Evolutionary conservation across 2,797 vertebrate genomes (phyloP).

Genomic region (Lycodopsis pacificus): DNA sequence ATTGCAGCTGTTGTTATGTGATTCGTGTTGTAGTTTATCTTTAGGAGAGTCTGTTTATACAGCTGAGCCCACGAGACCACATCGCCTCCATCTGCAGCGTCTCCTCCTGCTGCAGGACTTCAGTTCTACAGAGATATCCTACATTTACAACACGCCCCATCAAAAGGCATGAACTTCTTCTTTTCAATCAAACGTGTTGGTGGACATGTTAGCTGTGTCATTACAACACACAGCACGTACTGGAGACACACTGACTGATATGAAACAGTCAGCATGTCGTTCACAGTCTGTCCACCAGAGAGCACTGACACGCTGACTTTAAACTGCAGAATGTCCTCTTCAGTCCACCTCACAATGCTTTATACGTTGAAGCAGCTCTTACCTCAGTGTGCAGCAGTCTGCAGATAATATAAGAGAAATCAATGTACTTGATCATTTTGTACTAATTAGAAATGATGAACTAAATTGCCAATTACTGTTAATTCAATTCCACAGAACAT

Average conservation of each 20-base stretch:
- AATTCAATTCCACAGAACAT: background rate
- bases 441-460: background rate
- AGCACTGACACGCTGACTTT: background rate
- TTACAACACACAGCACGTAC: background rate
- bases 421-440: background rate
- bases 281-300: background rate
- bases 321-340: background rate
- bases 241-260: background rate
- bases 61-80: background rate
- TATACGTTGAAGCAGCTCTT: background rate
- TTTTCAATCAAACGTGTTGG: background rate
- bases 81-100: background rate
- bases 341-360: background rate
- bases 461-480: background rate
- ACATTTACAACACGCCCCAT: background rate
- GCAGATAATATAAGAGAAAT: background rate
- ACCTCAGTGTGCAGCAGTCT: background rate
- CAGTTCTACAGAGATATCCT: constrained; percentile 1
- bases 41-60: background rate
- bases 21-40: background rate
- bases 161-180: background rate
- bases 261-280: background rate
- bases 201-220: constrained; percentile 25
- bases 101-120: background rate
- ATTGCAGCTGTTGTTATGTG: background rate